Evolutionary conservation across 1,140 invertebrate species (phyloP), one percentile per base, ranked within the genome.

Genomic region (Leptinotarsa defecta): DNA sequence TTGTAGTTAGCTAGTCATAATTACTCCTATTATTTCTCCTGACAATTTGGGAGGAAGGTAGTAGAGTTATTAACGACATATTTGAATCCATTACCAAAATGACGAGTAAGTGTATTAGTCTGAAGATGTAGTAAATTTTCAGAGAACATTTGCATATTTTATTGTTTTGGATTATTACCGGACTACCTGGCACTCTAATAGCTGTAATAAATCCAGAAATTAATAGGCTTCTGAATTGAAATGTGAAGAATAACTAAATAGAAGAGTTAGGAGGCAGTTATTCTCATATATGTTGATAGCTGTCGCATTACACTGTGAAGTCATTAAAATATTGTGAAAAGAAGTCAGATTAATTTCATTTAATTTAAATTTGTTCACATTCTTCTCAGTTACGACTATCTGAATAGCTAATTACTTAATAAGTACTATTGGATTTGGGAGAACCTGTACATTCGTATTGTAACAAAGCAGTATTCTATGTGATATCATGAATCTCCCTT

Each of bases 151-250:
- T 57, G 3, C 15, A 17, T 57, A 57, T 17, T 57, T 57, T 15
- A 57, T 57, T 5, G n/a, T 5, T 1, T n/a, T 17, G 52, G 52
- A 57, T 43, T 68, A 43, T 43, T 48, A 43, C 13, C 8, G 13
- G 24, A 27, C 67, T 68, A 68, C 43, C 67, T 68, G 67, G n/a
- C 43, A 68, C n/a, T 68, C 22, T 48, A 68, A 68, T 68, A 34
- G 34, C 67, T n/a, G n/a, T 48, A 24, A 68, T 68, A 34, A 68
- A 68, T 24, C 43, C 43, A 17, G 43, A 43, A 68, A 34, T 68
- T 68, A 48, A 68, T 43, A 19, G 15, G 6, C 48, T 19, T 17
- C 34, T 57, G 1, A 4, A 17, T 17, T 1, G n/a, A 57, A 57
- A n/a, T 57, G 5, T 17, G 52, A 4, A n/a, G 13, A 57, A 57